Base-by-base conservation (phyloP, 1,140 invertebrate genomes). In the Zophobas morio region DNA sequence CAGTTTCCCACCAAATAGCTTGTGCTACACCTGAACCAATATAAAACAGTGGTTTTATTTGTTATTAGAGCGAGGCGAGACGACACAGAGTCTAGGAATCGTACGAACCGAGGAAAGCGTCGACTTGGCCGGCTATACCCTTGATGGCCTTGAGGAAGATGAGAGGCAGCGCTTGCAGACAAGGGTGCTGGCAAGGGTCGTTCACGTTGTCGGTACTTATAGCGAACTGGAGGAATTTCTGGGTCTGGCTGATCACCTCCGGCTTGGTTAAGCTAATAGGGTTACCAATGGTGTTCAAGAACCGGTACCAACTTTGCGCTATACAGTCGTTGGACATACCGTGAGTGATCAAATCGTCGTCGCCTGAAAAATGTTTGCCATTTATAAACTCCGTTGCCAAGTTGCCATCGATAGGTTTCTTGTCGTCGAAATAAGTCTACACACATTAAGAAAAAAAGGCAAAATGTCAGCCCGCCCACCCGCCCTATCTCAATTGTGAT, bases 61-160 rank as follows among this genome's bases (percentile, higher is more conserved):
- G 39, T 42, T 60, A 20, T 20, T 20, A 20, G 20, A 53, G 60
- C 47, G 60, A 33, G 37, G 60, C 56, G 37, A 20, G 54, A 70
- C 36, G 34, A 40, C n/a, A 39, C 42, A 63, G 49, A 74, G n/a
- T 46, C 1, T 6, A 42, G 56, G 0, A 1, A 42, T 66, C 1
- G 20, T 60, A 79, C 88, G 89, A 91, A 97, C 97, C 97, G 79
- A 99, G 87, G 88, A 99, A 99, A 32, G 97, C 96, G 89, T 99
- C 97, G 6, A 99, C 96, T 85, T 98, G 93, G 47, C 93, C 93
- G 3, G 97, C 95, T 76, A 99, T 91, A 3, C 97, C 97, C 87
- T 94, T 95, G 89, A 99, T 97, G 5, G 97, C 96, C 87, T 96
- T 96, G 49, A 95, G 89, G 89, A 99, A 99, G 81, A 98, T 98